Evolutionary conservation across 1,140 invertebrate genomes (phyloP).

Genomic region (Phthorimaea operculella): DNA sequence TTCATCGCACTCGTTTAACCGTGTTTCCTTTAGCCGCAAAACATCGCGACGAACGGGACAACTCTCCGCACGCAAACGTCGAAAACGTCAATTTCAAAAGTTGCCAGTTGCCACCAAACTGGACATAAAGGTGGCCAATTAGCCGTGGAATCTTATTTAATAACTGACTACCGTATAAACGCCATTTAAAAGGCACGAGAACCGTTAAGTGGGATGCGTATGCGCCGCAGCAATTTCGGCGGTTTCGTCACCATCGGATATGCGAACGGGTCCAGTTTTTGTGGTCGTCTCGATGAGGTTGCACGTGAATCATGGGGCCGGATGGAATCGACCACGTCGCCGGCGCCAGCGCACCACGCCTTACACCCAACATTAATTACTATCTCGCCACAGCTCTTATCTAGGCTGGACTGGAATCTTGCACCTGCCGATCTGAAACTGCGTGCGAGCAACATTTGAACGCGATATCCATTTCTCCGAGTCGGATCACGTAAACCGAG

Average conservation of each 20-base stretch:
- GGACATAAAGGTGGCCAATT: conserved; percentile 37
- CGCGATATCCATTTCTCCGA: background rate
- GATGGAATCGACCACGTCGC: conserved; percentile 30
- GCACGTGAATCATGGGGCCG: conserved; percentile 33
- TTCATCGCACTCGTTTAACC: background rate
- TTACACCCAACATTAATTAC: conserved; percentile 46
- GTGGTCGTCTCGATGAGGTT: conserved; percentile 14
- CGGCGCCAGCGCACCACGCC: conserved; percentile 47
- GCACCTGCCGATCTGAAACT: conserved; percentile 22
- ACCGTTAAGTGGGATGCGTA: conserved; percentile 39
- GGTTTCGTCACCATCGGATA: conserved; percentile 36
- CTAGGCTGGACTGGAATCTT: conserved; percentile 33
- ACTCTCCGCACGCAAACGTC: conserved; percentile 19
- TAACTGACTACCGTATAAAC: conserved; percentile 44
- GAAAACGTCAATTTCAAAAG: conserved; percentile 29
- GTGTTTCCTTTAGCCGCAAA: conserved; percentile 3
- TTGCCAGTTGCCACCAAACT: conserved; percentile 23
- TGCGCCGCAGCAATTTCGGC: conserved; percentile 16
- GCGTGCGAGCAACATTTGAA: background rate
- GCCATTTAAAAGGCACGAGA: conserved; percentile 32
- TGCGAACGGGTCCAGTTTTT: conserved; percentile 27
- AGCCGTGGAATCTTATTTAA: conserved; percentile 41
- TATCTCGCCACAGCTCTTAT: conserved; percentile 29
- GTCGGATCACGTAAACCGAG: background rate
- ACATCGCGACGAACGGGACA: conserved; percentile 14